Base-by-base conservation (phyloP, 2,113 vertebrate genomes). In the pig (Sus scrofa) region DNA sequence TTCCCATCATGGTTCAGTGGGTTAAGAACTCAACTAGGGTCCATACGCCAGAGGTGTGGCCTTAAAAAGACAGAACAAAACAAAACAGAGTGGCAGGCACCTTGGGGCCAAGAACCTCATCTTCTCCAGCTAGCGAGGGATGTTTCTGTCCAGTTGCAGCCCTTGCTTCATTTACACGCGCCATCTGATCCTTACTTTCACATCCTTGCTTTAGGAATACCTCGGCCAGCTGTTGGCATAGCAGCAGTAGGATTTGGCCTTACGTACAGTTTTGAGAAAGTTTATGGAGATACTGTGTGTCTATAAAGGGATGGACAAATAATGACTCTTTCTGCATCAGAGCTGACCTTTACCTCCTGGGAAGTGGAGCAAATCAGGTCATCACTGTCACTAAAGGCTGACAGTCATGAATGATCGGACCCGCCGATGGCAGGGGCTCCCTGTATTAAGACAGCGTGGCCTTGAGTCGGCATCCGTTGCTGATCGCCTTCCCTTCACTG, bases 321-420 rank as follows among this genome's bases (percentile, higher is more conserved):
- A 37, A 89, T 79, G 54, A 58, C 24, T 84, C 74, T 94, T 96
- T 22, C 54, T 93, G 27, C 81, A 56, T 96, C 84, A 71, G 13
- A 84, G 56, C 84, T 98, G 79, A 74, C 89, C 78, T 97, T 71
- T 96, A 84, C 3, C 0, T 96, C 85, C 93, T 93, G 71, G 20
- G 89, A 95, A 96, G 30, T 83, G 86, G 44, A 96, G 32, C 75
- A 71, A 94, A 90, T n/a, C 15, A 24, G 93, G 2, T 73, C 96
- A 30, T 58, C 63, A 73, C 7, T 92, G 32, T 94, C 97, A 87
- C 68, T 95, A 9, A 85, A 96, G 70, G 37, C 84, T 96, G 93
- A 37, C 56, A 22, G 8, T 84, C 74, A 88, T 39, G 78, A 94
- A 34, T 82, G 62, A 18, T 78, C 84, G 93, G 94, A 84, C 70